Evolutionary conservation across 1,140 invertebrate genomes (phyloP).

Genomic region (Aculops lycopersici): DNA sequence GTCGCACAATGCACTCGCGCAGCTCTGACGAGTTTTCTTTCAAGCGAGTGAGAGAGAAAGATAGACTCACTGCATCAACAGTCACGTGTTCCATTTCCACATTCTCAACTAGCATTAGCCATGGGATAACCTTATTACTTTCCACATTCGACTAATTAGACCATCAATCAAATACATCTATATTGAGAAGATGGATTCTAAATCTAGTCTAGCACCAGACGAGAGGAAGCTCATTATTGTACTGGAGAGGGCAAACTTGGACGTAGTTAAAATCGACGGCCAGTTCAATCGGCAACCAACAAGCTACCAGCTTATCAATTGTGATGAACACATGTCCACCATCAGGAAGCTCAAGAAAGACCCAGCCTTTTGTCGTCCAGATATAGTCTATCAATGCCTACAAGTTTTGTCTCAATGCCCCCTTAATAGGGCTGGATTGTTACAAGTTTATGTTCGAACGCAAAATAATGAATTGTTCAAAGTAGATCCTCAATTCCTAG

Average conservation of each 20-base stretch:
- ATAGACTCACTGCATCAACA: too few relatives aligned
- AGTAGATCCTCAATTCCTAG: constrained; percentile 88
- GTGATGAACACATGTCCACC: constrained; percentile 57
- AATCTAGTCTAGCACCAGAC: constrained; percentile 7
- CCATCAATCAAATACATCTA: too few relatives aligned
- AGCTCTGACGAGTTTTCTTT: too few relatives aligned
- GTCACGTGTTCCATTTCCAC: too few relatives aligned
- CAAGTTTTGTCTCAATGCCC: constrained; percentile 87
- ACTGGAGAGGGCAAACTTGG: constrained; percentile 66
- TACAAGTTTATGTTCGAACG: constrained; percentile 69
- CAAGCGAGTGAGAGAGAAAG: too few relatives aligned
- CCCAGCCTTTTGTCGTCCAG: constrained; percentile 49
- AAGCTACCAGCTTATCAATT: constrained; percentile 76
- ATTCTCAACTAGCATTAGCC: too few relatives aligned
- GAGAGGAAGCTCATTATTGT: constrained; percentile 60
- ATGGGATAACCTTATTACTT: too few relatives aligned
- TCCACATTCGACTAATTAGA: too few relatives aligned
- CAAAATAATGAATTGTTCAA: constrained; percentile 89
- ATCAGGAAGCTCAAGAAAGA: constrained; percentile 53
- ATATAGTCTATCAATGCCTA: constrained; percentile 60
- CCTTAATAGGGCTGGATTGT: constrained; percentile 28
- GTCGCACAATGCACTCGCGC: too few relatives aligned
- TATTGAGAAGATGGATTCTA: too few relatives aligned
- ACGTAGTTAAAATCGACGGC: constrained; percentile 54
- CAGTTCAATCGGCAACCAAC: too few relatives aligned